Evolutionary conservation across 1,140 invertebrate genomes (phyloP).

Genomic region (Aphidius ervi): DNA sequence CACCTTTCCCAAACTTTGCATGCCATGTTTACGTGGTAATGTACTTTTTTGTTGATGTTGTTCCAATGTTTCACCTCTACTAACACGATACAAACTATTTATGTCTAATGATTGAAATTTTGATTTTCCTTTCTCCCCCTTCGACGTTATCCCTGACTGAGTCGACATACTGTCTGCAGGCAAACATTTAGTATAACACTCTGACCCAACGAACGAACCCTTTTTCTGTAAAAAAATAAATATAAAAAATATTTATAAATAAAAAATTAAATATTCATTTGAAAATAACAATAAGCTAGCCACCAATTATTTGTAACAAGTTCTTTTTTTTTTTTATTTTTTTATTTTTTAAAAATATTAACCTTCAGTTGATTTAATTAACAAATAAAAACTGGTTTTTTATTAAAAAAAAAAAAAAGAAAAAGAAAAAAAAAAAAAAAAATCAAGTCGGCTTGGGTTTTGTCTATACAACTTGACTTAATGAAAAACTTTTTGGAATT

Average conservation of each 20-base stretch:
- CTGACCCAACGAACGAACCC: slow-evolving; percentile 77
- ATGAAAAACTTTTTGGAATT: too few species aligned
- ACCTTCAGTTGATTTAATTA: not conserved
- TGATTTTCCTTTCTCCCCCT: slow-evolving; percentile 90
- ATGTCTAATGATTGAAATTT: slow-evolving; percentile 96
- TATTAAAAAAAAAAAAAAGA: too few species aligned
- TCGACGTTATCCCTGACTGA: slow-evolving; percentile 73
- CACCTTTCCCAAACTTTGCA: slow-evolving; percentile 97
- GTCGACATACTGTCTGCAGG: slow-evolving; percentile 85
- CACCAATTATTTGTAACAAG: not conserved
- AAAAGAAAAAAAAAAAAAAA: too few species aligned
- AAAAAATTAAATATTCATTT: slow-evolving; percentile 13
- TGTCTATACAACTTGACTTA: too few species aligned
- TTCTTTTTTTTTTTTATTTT: too few species aligned
- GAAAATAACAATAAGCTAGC: not conserved
- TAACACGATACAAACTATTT: slow-evolving; percentile 91
- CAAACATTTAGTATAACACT: slow-evolving; percentile 74
- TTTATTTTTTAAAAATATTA: not conserved
- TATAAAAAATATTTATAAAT: not conserved
- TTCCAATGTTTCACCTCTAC: slow-evolving; percentile 81
- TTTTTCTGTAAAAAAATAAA: slow-evolving; percentile 57
- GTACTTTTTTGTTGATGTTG: slow-evolving; percentile 82
- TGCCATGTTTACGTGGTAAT: slow-evolving; percentile 92
- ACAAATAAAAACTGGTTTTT: not conserved
- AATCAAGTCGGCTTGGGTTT: too few species aligned